Percentiles rank a stretch among this genome's conserved stretches.
These are phyloP conservation scores for Villa cingulata DNA, from an alignment of 2,888 invertebrate genomes.

Conservation along the genomic window DNA sequence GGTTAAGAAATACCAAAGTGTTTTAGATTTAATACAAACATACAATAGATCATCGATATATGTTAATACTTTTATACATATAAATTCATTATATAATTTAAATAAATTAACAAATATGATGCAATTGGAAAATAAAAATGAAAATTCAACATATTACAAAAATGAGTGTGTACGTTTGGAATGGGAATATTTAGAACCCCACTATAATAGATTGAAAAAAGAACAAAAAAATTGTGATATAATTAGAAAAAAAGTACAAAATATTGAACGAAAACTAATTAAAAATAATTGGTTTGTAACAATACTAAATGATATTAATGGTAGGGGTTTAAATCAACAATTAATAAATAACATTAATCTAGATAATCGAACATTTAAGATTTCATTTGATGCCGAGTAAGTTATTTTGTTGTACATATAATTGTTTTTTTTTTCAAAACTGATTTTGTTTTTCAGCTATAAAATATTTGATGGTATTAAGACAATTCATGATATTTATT, in stretches of 20 bases:
- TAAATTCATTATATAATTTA: constrained; percentile 55
- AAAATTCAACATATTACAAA: background rate
- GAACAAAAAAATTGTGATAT: constrained; percentile 9
- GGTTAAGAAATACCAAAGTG: constrained; percentile 45
- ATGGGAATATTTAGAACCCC: constrained; percentile 41
- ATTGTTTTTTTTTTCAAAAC: no score
- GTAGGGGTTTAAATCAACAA: constrained; percentile 10
- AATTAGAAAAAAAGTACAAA: no score
- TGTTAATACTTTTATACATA: constrained; percentile 50
- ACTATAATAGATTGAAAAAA: constrained; percentile 19
- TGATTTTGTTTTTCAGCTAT: no score
- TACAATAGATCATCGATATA: constrained; percentile 26
- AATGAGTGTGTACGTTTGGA: constrained; percentile 40
- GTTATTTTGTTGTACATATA: no score
- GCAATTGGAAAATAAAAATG: background rate
- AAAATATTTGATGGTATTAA: no score
- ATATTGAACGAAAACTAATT: background rate
- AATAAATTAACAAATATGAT: constrained; percentile 30
- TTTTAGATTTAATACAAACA: constrained; percentile 38
- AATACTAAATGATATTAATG: constrained; percentile 1
- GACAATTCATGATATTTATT: constrained; percentile 14
- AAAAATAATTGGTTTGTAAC: constrained; percentile 11
- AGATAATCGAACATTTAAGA: constrained; percentile 12
- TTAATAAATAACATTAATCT: constrained; percentile 24
- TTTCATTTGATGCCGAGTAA: background rate